Percentiles rank a stretch among this genome's conserved stretches.
Conservation (phyloP, 2,113 vertebrate genomes). For the Burhinus bistriatus region DNA sequence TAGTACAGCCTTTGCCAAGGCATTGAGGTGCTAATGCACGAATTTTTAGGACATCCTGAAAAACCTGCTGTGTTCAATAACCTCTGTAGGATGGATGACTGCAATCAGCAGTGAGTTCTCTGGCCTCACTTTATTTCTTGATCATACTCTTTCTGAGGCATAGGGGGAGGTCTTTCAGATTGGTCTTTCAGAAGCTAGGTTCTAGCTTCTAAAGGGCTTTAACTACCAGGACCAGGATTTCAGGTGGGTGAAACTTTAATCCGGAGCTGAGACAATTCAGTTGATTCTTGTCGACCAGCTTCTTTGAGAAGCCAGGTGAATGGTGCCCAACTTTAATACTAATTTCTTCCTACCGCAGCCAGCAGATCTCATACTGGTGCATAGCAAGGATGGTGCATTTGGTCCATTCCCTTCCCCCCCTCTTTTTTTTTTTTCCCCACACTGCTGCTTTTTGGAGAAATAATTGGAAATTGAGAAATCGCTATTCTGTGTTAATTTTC, state of each 20-base stretch:
- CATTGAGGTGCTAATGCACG: not conserved
- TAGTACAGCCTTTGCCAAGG: not conserved
- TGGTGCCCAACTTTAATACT: not conserved
- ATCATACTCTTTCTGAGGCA: not conserved
- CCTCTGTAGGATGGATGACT: not conserved
- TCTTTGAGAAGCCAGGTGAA: not conserved
- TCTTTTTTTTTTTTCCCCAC: fast-evolving
- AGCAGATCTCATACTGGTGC: not conserved
- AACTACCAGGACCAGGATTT: not conserved
- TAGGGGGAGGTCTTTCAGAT: not conserved
- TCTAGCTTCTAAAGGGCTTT: not conserved
- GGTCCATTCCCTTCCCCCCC: too few species aligned
- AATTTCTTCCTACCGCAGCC: not conserved
- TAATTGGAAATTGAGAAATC: not conserved
- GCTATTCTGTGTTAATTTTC: not conserved
- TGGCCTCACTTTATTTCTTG: not conserved
- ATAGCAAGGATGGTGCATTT: not conserved
- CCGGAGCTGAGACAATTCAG: not conserved
- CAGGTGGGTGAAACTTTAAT: not conserved
- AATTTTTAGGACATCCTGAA: not conserved
- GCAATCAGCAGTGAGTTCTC: not conserved
- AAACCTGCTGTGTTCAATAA: not conserved
- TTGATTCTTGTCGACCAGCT: not conserved
- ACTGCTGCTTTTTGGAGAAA: not conserved
- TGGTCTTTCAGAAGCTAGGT: not conserved